Conservation (phyloP, 2,888 invertebrate species). For the Andrena fulva region DNA sequence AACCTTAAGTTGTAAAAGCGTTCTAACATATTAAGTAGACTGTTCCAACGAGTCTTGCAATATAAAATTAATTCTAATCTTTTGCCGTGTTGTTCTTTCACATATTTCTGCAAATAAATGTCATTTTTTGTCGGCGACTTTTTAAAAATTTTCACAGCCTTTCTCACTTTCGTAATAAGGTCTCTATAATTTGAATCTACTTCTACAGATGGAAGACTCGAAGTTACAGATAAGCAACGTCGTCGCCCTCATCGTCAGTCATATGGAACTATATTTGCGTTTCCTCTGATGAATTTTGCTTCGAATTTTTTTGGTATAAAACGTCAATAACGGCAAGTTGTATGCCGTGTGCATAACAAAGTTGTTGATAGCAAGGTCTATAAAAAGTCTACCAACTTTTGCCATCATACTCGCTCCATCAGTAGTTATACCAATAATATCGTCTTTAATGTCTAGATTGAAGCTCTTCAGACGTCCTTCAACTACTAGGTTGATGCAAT, state of each 20-base stretch:
- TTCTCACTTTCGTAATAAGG: constrained; percentile 61
- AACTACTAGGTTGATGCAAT: constrained; percentile 51
- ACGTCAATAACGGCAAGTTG: constrained; percentile 66
- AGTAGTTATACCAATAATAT: constrained; percentile 67
- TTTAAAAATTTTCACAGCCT: constrained; percentile 62
- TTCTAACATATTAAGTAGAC: constrained; percentile 58
- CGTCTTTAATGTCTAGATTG: constrained; percentile 51
- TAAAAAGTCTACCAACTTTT: too few relatives aligned
- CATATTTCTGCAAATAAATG: constrained; percentile 53
- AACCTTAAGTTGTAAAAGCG: constrained; percentile 59
- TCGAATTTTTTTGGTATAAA: constrained; percentile 59
- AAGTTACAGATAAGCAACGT: not conserved
- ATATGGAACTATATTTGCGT: constrained; percentile 8
- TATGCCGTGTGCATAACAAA: too few relatives aligned
- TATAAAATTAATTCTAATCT: constrained; percentile 56
- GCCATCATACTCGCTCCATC: too few relatives aligned
- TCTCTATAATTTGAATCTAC: constrained; percentile 19
- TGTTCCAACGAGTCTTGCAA: constrained; percentile 62
- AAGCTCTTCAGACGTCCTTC: constrained; percentile 56
- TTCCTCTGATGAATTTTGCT: constrained; percentile 19
- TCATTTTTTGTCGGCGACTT: constrained; percentile 65
- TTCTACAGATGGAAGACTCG: not conserved
- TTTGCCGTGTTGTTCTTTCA: constrained; percentile 26
- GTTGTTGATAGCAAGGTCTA: too few relatives aligned
- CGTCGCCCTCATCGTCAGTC: constrained; percentile 5